phyloP scores from a whole-genome alignment of 2,113 vertebrate genomes.

The Phasianus colchicus region DNA sequence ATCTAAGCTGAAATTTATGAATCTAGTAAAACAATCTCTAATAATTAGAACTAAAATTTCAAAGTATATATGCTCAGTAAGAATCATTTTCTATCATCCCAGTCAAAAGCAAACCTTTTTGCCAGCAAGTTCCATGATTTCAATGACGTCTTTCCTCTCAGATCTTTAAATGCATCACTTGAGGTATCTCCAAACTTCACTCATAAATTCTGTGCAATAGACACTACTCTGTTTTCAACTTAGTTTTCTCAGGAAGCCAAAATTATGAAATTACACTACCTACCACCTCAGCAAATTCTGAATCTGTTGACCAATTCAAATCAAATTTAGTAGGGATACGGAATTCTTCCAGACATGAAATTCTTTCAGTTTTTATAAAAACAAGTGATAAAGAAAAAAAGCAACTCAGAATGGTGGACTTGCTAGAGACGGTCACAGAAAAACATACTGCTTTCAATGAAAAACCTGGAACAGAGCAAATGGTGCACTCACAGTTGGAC shows the following conservation, averaged over 20 bases:
- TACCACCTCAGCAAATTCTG: background rate
- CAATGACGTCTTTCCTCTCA: conserved; percentile 1
- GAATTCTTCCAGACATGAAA: background rate
- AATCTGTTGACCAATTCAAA: background rate
- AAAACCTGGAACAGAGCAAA: background rate
- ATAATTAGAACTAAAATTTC: conserved; percentile 39
- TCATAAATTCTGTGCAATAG: background rate
- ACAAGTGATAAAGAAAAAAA: background rate
- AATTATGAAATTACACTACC: background rate
- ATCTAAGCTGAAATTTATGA: conserved; percentile 57
- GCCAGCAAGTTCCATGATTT: conserved; percentile 9
- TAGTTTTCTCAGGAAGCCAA: background rate
- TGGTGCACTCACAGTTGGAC: background rate
- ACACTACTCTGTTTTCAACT: background rate
- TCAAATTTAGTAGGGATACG: background rate
- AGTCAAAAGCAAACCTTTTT: conserved; percentile 17
- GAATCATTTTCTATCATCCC: background rate
- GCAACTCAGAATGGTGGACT: background rate
- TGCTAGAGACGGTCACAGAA: background rate
- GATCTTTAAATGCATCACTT: background rate
- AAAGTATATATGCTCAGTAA: conserved; percentile 17
- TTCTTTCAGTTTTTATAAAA: background rate
- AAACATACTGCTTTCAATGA: background rate
- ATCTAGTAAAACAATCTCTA: conserved; percentile 53
- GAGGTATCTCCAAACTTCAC: background rate